phyloP scores from a whole-genome alignment of 2,113 vertebrate species.

The Hippocampus mohnikei region DNA sequence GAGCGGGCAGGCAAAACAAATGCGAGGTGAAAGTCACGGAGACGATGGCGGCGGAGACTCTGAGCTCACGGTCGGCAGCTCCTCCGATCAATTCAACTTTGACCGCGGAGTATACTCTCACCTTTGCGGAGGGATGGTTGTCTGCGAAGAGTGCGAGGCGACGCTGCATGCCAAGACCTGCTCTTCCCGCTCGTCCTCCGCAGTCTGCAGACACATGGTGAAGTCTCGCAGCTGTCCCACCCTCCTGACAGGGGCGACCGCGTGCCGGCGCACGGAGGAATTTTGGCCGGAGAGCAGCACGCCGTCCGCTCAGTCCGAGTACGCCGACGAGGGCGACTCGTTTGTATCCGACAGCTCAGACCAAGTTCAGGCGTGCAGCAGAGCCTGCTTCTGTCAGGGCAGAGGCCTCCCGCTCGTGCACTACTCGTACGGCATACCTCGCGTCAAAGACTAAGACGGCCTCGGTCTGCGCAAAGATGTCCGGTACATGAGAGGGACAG shows the following conservation, averaged over 20 bases:
- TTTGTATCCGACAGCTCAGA: constrained; percentile 96
- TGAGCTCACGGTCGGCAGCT: constrained; percentile 49
- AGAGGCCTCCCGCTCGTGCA: constrained; percentile 88
- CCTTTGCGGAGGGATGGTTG: constrained; percentile 74
- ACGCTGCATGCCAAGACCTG: constrained; percentile 80
- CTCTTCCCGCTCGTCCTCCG: constrained; percentile 64
- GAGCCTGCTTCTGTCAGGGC: constrained; percentile 95
- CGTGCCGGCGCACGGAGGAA: constrained; percentile 78
- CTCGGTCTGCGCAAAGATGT: constrained; percentile 17
- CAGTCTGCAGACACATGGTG: constrained; percentile 89
- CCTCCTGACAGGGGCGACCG: constrained; percentile 73
- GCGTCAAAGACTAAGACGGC: constrained; percentile 69
- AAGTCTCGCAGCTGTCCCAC: constrained; percentile 94
- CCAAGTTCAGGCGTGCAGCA: constrained; percentile 92
- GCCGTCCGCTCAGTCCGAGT: constrained; percentile 89
- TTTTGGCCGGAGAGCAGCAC: constrained; percentile 88
- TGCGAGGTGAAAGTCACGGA: constrained; percentile 58
- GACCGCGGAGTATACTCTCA: constrained; percentile 79
- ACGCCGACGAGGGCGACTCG: constrained; percentile 91
- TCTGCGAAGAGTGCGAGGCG: constrained; percentile 86
- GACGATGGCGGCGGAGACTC: constrained; percentile 56
- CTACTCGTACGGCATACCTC: constrained; percentile 85
- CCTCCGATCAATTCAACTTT: constrained; percentile 58
- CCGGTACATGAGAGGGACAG: constrained; percentile 32
- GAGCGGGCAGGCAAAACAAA: constrained; percentile 50